Evolutionary conservation across 2,113 vertebrate species (phyloP).

Genomic region (Coptodon rendalli): DNA sequence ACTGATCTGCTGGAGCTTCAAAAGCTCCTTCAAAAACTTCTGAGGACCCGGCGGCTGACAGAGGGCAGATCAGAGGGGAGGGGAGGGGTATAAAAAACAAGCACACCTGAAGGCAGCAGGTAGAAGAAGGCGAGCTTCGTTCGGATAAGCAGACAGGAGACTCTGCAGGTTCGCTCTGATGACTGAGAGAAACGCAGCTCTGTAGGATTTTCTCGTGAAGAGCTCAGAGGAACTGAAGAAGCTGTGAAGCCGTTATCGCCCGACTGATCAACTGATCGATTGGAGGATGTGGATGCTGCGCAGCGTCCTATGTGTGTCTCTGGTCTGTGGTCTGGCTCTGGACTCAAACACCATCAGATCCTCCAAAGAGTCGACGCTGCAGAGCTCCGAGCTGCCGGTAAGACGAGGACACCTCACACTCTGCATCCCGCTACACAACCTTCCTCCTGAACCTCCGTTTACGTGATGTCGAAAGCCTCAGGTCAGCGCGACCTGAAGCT

Average conservation of each 20-base stretch:
- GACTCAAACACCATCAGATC: slow-evolving; percentile 70
- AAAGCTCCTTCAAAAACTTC: slow-evolving; percentile 35
- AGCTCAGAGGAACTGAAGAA: neutral
- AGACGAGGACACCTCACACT: neutral
- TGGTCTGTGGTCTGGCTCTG: slow-evolving; percentile 48
- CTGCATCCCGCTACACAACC: neutral
- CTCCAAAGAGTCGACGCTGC: slow-evolving; percentile 40
- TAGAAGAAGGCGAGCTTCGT: accelerated
- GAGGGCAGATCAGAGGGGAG: slow-evolving; percentile 29
- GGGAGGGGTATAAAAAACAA: slow-evolving; percentile 12
- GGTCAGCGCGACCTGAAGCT: neutral
- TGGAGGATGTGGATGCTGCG: slow-evolving; percentile 25
- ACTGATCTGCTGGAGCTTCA: slow-evolving; percentile 60
- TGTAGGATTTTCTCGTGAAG: neutral
- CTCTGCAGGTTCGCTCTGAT: neutral
- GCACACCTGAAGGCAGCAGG: slow-evolving; percentile 20
- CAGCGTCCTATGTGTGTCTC: slow-evolving; percentile 24
- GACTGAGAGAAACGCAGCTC: neutral
- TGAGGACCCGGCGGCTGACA: neutral
- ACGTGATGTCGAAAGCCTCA: neutral
- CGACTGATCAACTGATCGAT: neutral
- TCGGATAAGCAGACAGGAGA: neutral
- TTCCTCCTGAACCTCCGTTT: neutral
- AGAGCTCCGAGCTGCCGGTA: slow-evolving; percentile 12
- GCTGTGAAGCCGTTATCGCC: neutral